Evolutionary conservation across 2,888 invertebrate genomes (phyloP), one percentile per base, ranked within the genome.

Genomic region (Hypsopygia costalis): DNA sequence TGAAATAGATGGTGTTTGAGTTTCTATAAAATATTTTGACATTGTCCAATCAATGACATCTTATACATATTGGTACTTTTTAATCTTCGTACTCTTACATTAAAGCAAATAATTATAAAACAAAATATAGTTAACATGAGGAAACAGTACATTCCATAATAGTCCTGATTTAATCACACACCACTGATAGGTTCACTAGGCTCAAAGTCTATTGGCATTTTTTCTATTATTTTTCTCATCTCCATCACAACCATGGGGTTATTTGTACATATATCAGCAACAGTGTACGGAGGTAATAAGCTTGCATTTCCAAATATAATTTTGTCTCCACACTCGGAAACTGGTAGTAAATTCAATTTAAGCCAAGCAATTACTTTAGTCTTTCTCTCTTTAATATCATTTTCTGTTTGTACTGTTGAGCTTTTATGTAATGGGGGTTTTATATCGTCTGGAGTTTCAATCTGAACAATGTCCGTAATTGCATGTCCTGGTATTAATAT

Each of bases 401-500:
- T 62, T 51, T 9, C 45, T 36, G 34, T 58, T 70, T 21, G 52
- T 58, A 39, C 36, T 1, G 69, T 72, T 16, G 59, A 64, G 41
- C 48, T 52, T 6, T 56, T 44, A 39, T 61, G 47, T 0, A 29
- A 27, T 6, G 43, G 39, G 32, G 52, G 40, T 35, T 55, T 43
- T 37, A 45, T 47, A 50, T 71, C 62, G 16, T 16, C 16, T 6
- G 35, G 45, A 5, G 6, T 3, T 7, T 25, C 7, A 2, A 25
- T 25, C 6, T 25, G 6, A 7, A 25, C 25, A 1, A 86, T 42
- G 39, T 72, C 56, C 12, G 68, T 36, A 41, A 87, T 57, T 29
- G 82, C 73, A 59, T 78, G 76, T 0, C 87, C 87, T 6, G 81
- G 86, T 48, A 86, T 65, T 5, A 86, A 43, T 0, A 56, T 59